These are phyloP conservation scores for Trachymyrmex septentrionalis DNA, from an alignment of 1,140 invertebrate genomes.

Conservation along the genomic window DNA sequence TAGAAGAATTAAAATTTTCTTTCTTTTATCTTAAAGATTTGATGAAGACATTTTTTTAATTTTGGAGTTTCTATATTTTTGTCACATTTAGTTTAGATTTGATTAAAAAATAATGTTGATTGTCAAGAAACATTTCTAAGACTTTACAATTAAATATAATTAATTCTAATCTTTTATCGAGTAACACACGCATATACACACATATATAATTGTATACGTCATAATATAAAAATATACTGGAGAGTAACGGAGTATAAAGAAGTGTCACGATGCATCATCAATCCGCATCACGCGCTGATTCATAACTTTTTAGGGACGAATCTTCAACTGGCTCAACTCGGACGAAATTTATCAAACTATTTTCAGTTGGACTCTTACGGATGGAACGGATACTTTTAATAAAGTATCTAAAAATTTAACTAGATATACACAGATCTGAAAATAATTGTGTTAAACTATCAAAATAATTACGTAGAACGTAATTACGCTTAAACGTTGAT, in stretches of 20 bases:
- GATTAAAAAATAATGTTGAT: not conserved
- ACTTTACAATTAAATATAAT: not conserved
- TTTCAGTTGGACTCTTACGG: constrained; percentile 73
- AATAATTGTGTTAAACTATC: too few relatives aligned
- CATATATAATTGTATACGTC: not conserved
- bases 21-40: not conserved
- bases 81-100: not conserved
- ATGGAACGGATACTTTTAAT: too few relatives aligned
- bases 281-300: constrained; percentile 46
- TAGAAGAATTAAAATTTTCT: not conserved
- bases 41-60: too few relatives aligned
- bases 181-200: not conserved
- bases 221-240: constrained; percentile 34
- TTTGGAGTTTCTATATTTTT: not conserved
- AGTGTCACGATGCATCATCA: constrained; percentile 58
- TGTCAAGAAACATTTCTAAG: not conserved
- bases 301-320: constrained; percentile 19
- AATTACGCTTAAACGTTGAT: too few relatives aligned
- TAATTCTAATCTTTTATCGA: not conserved
- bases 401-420: too few relatives aligned
- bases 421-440: too few relatives aligned
- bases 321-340: constrained; percentile 52
- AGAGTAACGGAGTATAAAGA: not conserved
- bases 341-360: constrained; percentile 74
- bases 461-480: too few relatives aligned